Evolutionary conservation across 2,888 invertebrate species (phyloP).

Genomic region (Patella depressa): DNA sequence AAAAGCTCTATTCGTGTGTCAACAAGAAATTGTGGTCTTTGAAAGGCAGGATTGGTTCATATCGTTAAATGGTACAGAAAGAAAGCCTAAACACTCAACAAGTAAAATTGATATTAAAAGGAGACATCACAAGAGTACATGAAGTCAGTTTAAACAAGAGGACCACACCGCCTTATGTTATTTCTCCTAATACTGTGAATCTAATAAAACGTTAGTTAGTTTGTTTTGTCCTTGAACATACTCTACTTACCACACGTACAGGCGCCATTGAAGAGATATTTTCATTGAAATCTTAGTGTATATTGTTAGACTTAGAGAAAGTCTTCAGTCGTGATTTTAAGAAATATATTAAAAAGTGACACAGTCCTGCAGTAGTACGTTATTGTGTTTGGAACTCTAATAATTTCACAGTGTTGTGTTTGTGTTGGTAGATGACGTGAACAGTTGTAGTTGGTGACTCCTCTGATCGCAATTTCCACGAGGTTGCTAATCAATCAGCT

Average conservation of each 20-base stretch:
- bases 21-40: not conserved
- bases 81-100: slow-evolving; percentile 5
- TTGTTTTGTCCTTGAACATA: not conserved
- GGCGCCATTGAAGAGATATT: not conserved
- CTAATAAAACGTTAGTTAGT: slow-evolving; percentile 7
- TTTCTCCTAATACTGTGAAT: slow-evolving; percentile 5
- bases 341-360: too few relatives aligned
- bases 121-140: slow-evolving; percentile 5
- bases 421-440: too few relatives aligned
- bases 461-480: too few relatives aligned
- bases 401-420: too few relatives aligned
- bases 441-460: too few relatives aligned
- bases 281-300: too few relatives aligned
- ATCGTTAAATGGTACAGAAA: slow-evolving; percentile 5
- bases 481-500: too few relatives aligned
- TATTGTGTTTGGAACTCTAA: too few relatives aligned
- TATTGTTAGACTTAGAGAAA: too few relatives aligned
- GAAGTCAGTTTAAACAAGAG: slow-evolving; percentile 7
- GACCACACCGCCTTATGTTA: slow-evolving; percentile 2
- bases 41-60: slow-evolving; percentile 3
- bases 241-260: not conserved
- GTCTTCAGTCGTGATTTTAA: too few relatives aligned
- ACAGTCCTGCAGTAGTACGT: too few relatives aligned
- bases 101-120: not conserved
- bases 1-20: not conserved